Base-by-base conservation (phyloP, 2,888 invertebrate genomes). In the Venusia cambrica region DNA sequence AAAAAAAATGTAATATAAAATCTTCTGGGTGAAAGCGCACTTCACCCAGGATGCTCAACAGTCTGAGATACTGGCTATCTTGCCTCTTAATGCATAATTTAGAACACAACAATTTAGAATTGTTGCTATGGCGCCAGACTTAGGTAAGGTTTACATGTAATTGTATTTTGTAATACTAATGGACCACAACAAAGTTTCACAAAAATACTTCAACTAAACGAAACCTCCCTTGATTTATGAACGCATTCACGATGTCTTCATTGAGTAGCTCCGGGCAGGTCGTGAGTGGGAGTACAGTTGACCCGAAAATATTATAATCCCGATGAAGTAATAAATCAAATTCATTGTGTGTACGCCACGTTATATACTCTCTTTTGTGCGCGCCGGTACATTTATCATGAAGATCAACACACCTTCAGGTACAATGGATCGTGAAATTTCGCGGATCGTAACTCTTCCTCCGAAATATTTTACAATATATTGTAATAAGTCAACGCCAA, bases 301-400 rank as follows among this genome's bases (percentile, higher is more conserved):
- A 77, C 74, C 81, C 74, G 57, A 76, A 83, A 76, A 73, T 63
- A 68, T n/a, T n/a, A n/a, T 50, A 55, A 57, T 70, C 65, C 68
- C 70, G 71, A 78, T 75, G 64, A 74, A 74, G 81, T 60, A 70
- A 83, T 85, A 81, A 81, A 85, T 85, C 81, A 84, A 72, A 73
- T 66, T 69, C 70, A 68, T 75, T 80, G 71, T 75, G 62, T 60
- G 58, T 59, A 64, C 62, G 60, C 56, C 59, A 62, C 64, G 70
- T 71, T 69, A n/a, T n/a, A 73, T 73, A 64, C 57, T 52, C 57
- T 65, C 72, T 62, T 71, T 77, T 73, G 68, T 69, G 54, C 50
- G 54, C 47, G 48, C 44, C 62, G 57, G 45, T 49, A 53, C 66
- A 73, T 78, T 73, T 68, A 77, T 80, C 73, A 72, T 67, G 46